Base-by-base conservation (phyloP, 2,888 invertebrate genomes). In the Ochropacha duplaris region DNA sequence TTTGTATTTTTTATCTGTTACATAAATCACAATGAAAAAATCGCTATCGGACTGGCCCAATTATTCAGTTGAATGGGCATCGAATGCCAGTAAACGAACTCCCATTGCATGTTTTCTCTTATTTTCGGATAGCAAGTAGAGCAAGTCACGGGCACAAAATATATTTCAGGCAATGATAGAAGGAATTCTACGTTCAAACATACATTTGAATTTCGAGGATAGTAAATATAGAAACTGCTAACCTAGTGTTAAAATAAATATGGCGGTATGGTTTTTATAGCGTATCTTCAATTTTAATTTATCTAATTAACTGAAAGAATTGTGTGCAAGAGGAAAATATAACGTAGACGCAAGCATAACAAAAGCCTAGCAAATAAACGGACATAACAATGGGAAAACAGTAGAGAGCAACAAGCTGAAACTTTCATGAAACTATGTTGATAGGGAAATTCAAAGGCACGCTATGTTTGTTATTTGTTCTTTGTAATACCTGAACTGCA, bases 341-440 rank as follows among this genome's bases (percentile, higher is more conserved):
- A 44, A 22, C 9, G 50, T 50, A n/a, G 26, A 28, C 50, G 28
- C 28, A 11, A 28, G 14, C 56, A 56, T 57, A 63, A 62, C 63
- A 71, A 56, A 62, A 55, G 64, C 39, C 56, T 60, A 62, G 50
- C 55, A 62, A 52, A 59, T 61, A 58, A 58, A 50, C 55, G 59
- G 55, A 59, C 64, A 59, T 64, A 63, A 58, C 60, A 62, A 62
- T 62, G 65, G 44, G 63, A 70, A 73, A 77, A 77, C 75, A 68
- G 71, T 68, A 60, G 71, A 57, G 67, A 70, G 71, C 71, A 74
- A 75, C 70, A 70, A n/a, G 68, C 74, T 77, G 67, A 72, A 81
- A 81, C 74, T 78, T 81, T 75, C 72, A 72, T 72, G 65, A 65
- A 76, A 73, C 73, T 70, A 71, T 69, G 66, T 66, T 60, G 68